These are phyloP conservation scores for Pionites leucogaster DNA, from an alignment of 2,113 vertebrate genomes.

Conservation along the genomic window DNA sequence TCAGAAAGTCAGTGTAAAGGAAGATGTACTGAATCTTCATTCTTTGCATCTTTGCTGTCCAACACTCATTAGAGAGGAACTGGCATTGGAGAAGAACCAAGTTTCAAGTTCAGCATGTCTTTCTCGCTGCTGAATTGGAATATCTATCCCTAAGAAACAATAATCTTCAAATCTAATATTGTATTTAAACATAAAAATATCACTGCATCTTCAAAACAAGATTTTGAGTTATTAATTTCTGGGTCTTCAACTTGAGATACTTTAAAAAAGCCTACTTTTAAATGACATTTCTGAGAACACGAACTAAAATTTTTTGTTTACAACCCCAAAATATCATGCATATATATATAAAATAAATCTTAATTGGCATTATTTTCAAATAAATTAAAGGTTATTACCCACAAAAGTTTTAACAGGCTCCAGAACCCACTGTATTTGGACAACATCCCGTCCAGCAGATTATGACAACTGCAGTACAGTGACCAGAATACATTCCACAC, in stretches of 20 bases:
- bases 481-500: not conserved
- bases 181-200: not conserved
- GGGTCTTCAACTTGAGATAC: not conserved
- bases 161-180: not conserved
- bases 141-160: not conserved
- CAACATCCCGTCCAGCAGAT: not conserved
- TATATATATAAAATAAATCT: not conserved
- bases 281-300: not conserved
- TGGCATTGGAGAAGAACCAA: not conserved
- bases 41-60: not conserved
- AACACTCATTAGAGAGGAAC: rapidly evolving
- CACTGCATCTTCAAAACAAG: not conserved
- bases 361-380: not conserved
- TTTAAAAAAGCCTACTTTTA: not conserved
- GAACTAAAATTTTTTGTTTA: not conserved
- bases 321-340: not conserved
- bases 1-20: not conserved
- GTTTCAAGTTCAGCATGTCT: not conserved
- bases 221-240: not conserved
- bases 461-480: not conserved
- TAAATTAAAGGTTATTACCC: not conserved
- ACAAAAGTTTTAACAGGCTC: not conserved
- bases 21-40: not conserved
- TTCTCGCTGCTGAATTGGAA: not conserved
- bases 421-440: not conserved